Evolutionary conservation across 2,888 invertebrate species (phyloP), one percentile per base, ranked within the genome.

Genomic region (Encarsia formosa): DNA sequence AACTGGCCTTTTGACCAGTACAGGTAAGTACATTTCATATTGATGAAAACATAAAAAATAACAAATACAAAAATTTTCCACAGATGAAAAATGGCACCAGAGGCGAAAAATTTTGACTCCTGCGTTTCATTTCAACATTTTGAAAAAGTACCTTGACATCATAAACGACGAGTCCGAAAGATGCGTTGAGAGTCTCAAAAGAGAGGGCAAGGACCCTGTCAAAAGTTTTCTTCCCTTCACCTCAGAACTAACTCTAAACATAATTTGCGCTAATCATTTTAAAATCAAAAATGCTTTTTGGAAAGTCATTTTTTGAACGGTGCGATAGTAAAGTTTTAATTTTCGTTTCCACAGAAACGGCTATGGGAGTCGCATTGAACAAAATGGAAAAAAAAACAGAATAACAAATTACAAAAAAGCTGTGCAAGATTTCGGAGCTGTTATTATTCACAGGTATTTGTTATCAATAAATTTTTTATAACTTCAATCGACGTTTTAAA

Each of bases 321-420:
- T 45, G 8, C n/a, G n/a, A 26, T 18, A n/a, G 15, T 20, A 11
- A 6, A 19, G 11, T 3, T 29, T 2, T 34, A 22, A 4, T 5
- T n/a, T 9, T 46, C 31, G 2, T 23, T 32, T 19, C n/a, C 11
- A 6, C 9, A 56, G 56, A 56, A 43, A 29, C 49, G 11, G 53
- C 53, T 3, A 50, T 50, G 50, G 53, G 53, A 11, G 45, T 56
- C 3, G 13, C 11, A 13, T 22, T 56, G 5, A 43, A 49, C 26
- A 46, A 46, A 13, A 19, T 54, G 3, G 73, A 76, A 35, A 75
- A 78, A 35, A 65, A 71, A 16, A 62, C 72, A 62, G 72, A 2
- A 57, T 67, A 11, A 75, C 74, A 34, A 71, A 74, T 23, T 87
- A 86, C 65, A 80, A 83, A 43, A 63, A 76, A 11, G 78, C 82